Percentiles rank a stretch among this genome's conserved stretches.
These are phyloP conservation scores for Sebastes cheni DNA, from an alignment of 2,797 vertebrate genomes.

Conservation along the genomic window DNA sequence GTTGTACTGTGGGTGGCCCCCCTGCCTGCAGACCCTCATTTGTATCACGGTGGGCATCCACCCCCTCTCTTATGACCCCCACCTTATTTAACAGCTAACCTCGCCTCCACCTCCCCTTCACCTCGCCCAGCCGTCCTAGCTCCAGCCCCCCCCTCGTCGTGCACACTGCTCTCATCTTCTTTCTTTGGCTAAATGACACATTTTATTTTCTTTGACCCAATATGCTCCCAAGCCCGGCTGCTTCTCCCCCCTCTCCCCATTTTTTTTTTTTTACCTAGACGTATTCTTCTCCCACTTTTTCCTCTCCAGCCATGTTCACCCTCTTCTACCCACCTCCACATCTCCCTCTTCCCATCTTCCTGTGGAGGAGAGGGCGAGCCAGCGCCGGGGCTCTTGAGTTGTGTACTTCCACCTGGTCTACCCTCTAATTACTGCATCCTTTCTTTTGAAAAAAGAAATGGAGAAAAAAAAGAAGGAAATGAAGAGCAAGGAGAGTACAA, in stretches of 20 bases:
- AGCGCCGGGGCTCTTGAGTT: constrained; percentile 70
- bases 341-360: constrained; percentile 66
- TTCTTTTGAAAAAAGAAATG: constrained; percentile 62
- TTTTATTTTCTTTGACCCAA: constrained; percentile 80
- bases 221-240: constrained; percentile 63
- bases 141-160: constrained; percentile 1
- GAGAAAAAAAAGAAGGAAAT: constrained; percentile 48
- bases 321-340: constrained; percentile 61
- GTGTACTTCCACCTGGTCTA: constrained; percentile 79
- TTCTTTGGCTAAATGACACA: constrained; percentile 80
- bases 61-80: constrained; percentile 70
- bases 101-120: constrained; percentile 70
- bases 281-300: constrained; percentile 66
- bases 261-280: constrained; percentile 30
- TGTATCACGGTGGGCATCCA: constrained; percentile 87
- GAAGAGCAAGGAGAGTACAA: constrained; percentile 62
- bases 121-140: constrained; percentile 50
- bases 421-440: constrained; percentile 78
- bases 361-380: constrained; percentile 68
- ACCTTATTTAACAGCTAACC: constrained; percentile 80
- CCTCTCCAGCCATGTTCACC: constrained; percentile 62
- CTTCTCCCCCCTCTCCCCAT: constrained; percentile 19
- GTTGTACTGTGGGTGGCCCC: constrained; percentile 91
- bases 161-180: constrained; percentile 71
- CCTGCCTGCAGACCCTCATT: constrained; percentile 86